Percentiles rank a stretch among this genome's conserved stretches.
Evolutionary conservation across 2,888 invertebrate genomes (phyloP).

Genomic region (Troides aeacus): DNA sequence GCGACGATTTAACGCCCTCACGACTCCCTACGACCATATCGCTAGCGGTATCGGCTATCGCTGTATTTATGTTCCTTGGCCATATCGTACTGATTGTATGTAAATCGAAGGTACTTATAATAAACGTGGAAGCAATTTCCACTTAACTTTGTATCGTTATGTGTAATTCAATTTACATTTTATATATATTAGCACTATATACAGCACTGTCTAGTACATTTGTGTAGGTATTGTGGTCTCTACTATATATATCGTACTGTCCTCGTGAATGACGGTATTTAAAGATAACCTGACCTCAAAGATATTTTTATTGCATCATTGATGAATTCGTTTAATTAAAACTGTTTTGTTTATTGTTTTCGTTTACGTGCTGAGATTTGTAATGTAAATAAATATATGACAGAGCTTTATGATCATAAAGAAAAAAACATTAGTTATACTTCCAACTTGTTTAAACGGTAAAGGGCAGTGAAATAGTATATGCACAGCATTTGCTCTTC

Average conservation of each 20-base stretch:
- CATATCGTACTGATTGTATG: conserved; percentile 6
- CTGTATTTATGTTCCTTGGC: conserved; percentile 1
- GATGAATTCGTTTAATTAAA: neutral
- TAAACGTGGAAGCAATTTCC: conserved; percentile 9
- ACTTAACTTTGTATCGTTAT: neutral
- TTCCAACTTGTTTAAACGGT: too few species aligned
- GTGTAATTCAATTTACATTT: neutral
- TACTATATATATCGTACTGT: neutral
- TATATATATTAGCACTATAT: too few species aligned
- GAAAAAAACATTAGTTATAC: too few species aligned
- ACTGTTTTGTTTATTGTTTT: too few species aligned
- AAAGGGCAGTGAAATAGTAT: too few species aligned
- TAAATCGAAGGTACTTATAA: conserved; percentile 1
- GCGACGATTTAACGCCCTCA: neutral
- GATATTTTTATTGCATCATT: neutral
- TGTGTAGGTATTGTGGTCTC: neutral
- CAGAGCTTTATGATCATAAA: too few species aligned
- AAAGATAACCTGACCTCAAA: neutral
- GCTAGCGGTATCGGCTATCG: neutral
- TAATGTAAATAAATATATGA: too few species aligned
- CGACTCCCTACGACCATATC: neutral
- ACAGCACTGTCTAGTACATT: too few species aligned
- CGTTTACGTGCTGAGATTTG: too few species aligned
- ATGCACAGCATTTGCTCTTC: too few species aligned
- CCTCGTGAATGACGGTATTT: neutral